A percentile compares a stretch with the other conserved stretches of the same genome.
Conservation (phyloP, 2,113 vertebrate species). For the Anhinga anhinga region DNA sequence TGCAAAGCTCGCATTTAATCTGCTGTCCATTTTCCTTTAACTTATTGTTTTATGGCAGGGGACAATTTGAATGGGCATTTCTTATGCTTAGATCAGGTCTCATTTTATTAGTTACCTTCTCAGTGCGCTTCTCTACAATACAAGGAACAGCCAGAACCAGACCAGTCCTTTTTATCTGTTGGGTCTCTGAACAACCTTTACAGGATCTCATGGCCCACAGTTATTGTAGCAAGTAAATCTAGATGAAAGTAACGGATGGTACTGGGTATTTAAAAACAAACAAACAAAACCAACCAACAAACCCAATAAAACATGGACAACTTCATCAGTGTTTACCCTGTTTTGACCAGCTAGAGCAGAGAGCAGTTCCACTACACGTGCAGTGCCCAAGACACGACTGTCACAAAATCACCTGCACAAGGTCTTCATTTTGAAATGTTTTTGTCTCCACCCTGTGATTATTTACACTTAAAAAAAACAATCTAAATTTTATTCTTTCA, state of each 20-base stretch:
- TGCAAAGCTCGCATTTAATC: not conserved
- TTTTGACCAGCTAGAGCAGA: not conserved
- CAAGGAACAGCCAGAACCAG: not conserved
- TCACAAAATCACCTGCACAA: not conserved
- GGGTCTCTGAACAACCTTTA: not conserved
- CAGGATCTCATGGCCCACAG: not conserved
- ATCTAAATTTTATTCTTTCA: not conserved
- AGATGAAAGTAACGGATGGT: not conserved
- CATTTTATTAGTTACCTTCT: not conserved
- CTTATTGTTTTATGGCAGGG: not conserved
- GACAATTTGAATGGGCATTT: not conserved
- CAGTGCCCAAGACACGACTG: not conserved
- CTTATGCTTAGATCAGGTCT: not conserved
- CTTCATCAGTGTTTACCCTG: not conserved
- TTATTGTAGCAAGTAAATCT: not conserved
- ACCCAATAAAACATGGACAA: rapidly evolving
- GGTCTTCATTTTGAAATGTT: not conserved
- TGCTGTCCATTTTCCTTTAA: not conserved
- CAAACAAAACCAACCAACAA: not conserved
- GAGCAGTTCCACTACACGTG: not conserved
- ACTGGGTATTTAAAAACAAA: not conserved
- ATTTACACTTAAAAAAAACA: not conserved
- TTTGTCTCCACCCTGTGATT: not conserved
- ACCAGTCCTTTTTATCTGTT: not conserved
- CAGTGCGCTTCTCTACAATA: not conserved